Base-by-base conservation (phyloP, 2,113 vertebrate genomes). In the Sialia sialis region DNA sequence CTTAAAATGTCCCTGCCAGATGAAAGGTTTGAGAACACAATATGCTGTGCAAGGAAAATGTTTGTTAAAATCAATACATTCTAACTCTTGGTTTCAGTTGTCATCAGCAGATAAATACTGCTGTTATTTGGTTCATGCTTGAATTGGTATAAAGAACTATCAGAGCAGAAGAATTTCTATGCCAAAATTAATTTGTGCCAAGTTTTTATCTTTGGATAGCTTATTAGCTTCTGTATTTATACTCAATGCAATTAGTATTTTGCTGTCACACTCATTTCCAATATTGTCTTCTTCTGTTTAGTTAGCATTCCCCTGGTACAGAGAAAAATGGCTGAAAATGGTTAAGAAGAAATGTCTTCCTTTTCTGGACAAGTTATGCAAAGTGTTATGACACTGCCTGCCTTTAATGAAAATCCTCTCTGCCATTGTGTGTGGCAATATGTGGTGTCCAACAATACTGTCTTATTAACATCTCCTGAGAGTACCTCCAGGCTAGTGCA, bases 241-340 rank as follows among this genome's bases (percentile, higher is more conserved):
- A 34, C 43, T 89, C 34, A 62, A 36, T 76, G 26, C 38, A 89
- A 66, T 87, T 93, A 81, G 41, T 83, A 39, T 85, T 94, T 94
- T 87, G 38, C 38, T 83, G 43, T 83, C 59, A 59, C 55, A 83
- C 26, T 83, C 25, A 60, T 81, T 93, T 80, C 55, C 68, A 58
- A 5, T 67, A 46, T 74, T 81, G 80, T 78, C 32, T 77, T 38
- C n/a, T 30, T 76, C 66, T 85, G 13, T 73, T 87, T 82, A 87
- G 58, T 94, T 85, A 91, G 55, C 83, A 66, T 27, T 89, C 70
- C 43, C 27, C 38, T 79, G 43, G 34, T 70, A 94, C 46, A 54
- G 14, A 83, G 39, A 76, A 94, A 94, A 94, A 91, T 73, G 34
- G 25, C 34, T 87, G 54, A 83, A 94, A 95, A 74, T 62, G 11